A percentile compares a stretch with the other conserved stretches of the same genome.
Conservation (phyloP, 2,797 vertebrate genomes). For the Choloepus didactylus region DNA sequence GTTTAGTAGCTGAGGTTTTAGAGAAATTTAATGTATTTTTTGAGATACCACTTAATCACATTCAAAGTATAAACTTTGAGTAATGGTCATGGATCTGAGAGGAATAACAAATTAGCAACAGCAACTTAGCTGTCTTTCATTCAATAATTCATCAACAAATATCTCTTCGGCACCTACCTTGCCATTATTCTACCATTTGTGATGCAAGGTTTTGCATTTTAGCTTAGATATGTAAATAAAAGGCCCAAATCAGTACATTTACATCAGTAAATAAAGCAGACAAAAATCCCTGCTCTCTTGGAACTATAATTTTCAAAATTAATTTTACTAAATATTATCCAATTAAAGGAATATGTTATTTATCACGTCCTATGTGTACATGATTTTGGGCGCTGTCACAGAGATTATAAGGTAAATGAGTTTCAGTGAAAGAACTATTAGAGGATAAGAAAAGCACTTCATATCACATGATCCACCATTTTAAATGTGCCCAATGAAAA, state of each 20-base stretch:
- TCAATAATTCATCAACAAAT: not conserved
- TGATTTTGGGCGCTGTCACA: not conserved
- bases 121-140: not conserved
- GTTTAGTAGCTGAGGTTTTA: constrained; percentile 47
- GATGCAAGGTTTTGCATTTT: no score
- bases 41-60: constrained; percentile 55
- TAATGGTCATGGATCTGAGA: constrained; percentile 10
- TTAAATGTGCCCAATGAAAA: not conserved
- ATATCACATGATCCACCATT: not conserved
- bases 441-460: not conserved
- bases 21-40: constrained; percentile 61
- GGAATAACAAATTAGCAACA: fast-evolving
- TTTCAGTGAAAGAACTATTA: constrained; percentile 11
- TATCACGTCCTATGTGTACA: not conserved
- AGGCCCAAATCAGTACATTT: no score
- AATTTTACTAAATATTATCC: not conserved
- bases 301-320: not conserved
- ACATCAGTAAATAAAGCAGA: not conserved
- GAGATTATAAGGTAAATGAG: not conserved
- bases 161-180: not conserved
- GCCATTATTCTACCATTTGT: not conserved
- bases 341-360: not conserved
- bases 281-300: not conserved
- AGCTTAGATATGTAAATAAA: no score
- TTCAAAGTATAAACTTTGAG: not conserved